phyloP scores from a whole-genome alignment of 2,113 vertebrate genomes.

The Catagonus wagneri region DNA sequence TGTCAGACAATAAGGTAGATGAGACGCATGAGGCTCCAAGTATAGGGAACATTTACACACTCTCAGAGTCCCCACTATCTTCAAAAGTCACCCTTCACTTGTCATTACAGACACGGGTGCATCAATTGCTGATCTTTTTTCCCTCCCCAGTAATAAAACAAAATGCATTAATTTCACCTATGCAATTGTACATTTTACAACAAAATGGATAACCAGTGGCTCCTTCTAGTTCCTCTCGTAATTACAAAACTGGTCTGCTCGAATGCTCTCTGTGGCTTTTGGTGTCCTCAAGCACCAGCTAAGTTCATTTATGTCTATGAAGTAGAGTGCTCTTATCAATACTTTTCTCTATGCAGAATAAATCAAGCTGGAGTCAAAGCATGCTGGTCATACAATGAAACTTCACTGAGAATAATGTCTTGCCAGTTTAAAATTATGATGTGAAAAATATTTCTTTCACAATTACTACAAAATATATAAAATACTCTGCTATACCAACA shows the following conservation, averaged over 20 bases:
- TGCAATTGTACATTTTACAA: background rate
- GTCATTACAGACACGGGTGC: background rate
- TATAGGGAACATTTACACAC: background rate
- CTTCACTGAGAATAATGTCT: slow-evolving; percentile 19
- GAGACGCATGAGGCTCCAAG: background rate
- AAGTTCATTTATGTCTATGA: slow-evolving; percentile 9
- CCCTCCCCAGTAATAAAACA: background rate
- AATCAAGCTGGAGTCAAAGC: slow-evolving; percentile 21
- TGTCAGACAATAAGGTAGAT: slow-evolving; percentile 26
- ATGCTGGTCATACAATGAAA: background rate
- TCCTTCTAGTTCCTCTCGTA: background rate
- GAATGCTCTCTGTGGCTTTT: background rate
- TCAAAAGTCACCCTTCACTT: slow-evolving; percentile 27
- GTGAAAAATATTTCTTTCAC: slow-evolving; percentile 47
- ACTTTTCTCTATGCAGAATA: slow-evolving; percentile 15
- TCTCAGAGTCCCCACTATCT: background rate
- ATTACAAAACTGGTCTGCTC: slow-evolving; percentile 7
- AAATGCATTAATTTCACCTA: slow-evolving; percentile 45
- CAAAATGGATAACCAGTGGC: background rate
- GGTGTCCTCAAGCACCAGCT: background rate
- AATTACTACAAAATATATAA: slow-evolving; percentile 17
- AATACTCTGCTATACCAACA: slow-evolving; percentile 11
- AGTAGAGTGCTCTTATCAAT: background rate
- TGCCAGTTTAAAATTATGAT: slow-evolving; percentile 22
- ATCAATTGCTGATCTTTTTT: slow-evolving; percentile 34